Evolutionary conservation across 2,888 invertebrate genomes (phyloP), one percentile per base, ranked within the genome.

Genomic region (Apotomis turbidana): DNA sequence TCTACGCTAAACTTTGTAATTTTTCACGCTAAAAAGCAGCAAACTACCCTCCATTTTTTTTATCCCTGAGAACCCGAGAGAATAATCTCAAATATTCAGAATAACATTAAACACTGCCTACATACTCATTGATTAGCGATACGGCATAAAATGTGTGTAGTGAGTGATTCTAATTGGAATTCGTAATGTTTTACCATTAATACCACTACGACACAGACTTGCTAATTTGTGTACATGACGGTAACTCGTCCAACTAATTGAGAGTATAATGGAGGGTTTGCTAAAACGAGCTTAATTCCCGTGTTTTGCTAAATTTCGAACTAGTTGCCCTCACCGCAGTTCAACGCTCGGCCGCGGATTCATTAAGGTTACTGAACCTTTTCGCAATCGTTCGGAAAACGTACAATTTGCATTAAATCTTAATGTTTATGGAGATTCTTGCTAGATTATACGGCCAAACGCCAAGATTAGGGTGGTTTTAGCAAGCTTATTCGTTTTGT

Each of bases 311-410:
- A 55, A 61, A 55, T 67, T 71, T 67, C 55, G 36, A 91, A 90
- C 89, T 71, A 71, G 67, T 49, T 68, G 46, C 67, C 44, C 61
- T 55, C 27, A 64, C 70, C 80, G 74, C 75, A 81, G 81, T 84
- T 80, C 85, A 84, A 87, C 87, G 82, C 87, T 80, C 83, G 85
- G 81, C 46, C 69, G 74, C 79, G 80, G 82, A 76, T 79, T 82
- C 80, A 82, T 83, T 82, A 84, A 87, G 90, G 90, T 91, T 86
- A 81, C 87, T 90, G 86, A 90, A 89, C 92, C 79, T 87, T 84
- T 83, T 83, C 81, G 80, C 80, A 54, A 27, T 66, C 59, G 62
- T 38, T 44, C 38, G 63, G 63, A 68, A 68, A 72, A 71, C 52
- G n/a, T n/a, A 8, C 38, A 55, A 63, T 59, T 68, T 72, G 63